A percentile compares a stretch with the other conserved stretches of the same genome.
phyloP scores from a whole-genome alignment of 2,113 vertebrate genomes.

The Apteryx mantelli region DNA sequence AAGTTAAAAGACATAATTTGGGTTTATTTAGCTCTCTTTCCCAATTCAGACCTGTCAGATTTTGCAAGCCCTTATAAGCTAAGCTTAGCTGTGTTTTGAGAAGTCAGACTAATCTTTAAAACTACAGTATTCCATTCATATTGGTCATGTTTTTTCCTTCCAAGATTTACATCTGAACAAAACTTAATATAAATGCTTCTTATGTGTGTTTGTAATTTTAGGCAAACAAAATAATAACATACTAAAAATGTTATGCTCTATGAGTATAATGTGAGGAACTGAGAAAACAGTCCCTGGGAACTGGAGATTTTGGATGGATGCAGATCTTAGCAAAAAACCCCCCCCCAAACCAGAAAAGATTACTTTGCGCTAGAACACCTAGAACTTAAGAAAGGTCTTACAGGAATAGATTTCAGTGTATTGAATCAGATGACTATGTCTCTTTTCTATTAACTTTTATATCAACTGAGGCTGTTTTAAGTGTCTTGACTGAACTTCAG shows the following conservation, averaged over 20 bases:
- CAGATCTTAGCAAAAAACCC: background rate
- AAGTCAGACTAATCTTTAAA: background rate
- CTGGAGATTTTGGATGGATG: rapidly evolving
- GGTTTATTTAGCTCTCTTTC: background rate
- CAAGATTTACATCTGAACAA: background rate
- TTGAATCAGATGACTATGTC: background rate
- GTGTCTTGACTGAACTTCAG: background rate
- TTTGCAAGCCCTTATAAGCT: background rate
- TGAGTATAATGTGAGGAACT: background rate
- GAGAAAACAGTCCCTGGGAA: background rate
- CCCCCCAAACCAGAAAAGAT: background rate
- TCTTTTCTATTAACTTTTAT: background rate
- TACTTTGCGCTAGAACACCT: background rate
- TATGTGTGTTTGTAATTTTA: background rate
- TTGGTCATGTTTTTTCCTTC: background rate
- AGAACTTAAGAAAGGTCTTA: background rate
- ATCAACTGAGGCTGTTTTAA: background rate
- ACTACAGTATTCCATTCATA: background rate
- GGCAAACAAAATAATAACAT: background rate
- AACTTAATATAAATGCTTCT: background rate
- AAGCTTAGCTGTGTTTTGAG: background rate
- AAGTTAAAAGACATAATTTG: background rate
- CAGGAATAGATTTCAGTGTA: background rate
- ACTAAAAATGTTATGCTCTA: background rate
- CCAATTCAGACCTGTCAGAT: background rate